Base-by-base conservation (phyloP, 2,888 invertebrate genomes). In the Hydriomena furcata region DNA sequence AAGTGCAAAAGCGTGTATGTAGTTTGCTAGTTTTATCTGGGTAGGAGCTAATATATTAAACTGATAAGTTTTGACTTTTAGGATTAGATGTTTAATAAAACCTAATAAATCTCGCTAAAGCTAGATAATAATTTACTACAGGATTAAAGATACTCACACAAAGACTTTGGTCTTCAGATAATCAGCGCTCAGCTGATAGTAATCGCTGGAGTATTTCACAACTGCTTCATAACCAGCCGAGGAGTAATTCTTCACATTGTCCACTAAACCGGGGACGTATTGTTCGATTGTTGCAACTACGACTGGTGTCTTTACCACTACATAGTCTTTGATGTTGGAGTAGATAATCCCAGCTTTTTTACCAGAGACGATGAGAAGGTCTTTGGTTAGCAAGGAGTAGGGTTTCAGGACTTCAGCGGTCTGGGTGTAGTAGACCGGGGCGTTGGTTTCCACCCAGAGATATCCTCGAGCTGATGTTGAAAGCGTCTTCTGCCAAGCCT, bases 151-250 rank as follows among this genome's bases (percentile, higher is more conserved):
- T 71, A 94, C 95, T 94, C 89, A 96, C 96, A 95, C 91, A 86
- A 96, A 95, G 47, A 96, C 93, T 87, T 95, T 94, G 43, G 93
- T 94, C 73, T 92, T 93, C 71, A 95, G 85, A 86, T 94, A 94
- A 54, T 92, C 91, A 6, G 91, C 76, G 3, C 91, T 85, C 25
- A 89, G 74, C 60, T 88, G 83, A 61, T 91, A 91, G 65, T 92
- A 92, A 49, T 92, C 84, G 23, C 73, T 73, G 0, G 91, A 89
- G 52, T 87, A 84, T 49, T 89, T 86, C 73, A 85, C 91, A 7
- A 90, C 78, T 28, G 86, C 68, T 25, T 78, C 78, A 61, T 91
- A 87, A 0, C 86, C 89, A 8, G 80, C 76, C 5, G 70, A 68
- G 0, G 91, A 82, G 48, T 91, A 86, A 25, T 84, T 81, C 61